Evolutionary conservation across 2,888 invertebrate genomes (phyloP).

Genomic region (Lycocerus yunnanus): DNA sequence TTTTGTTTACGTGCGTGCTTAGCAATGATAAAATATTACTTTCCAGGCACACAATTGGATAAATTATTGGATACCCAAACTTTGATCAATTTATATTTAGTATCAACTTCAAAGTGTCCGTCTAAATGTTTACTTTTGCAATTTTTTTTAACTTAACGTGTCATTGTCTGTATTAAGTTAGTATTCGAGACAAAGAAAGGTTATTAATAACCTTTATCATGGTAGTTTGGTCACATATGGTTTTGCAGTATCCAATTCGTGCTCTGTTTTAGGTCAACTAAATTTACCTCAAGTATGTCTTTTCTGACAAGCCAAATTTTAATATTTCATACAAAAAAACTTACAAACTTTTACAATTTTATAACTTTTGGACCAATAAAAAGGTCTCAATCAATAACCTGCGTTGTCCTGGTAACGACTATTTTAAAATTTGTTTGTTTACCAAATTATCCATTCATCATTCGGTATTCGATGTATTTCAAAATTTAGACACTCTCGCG

Average conservation of each 20-base stretch:
- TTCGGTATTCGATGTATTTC: no score
- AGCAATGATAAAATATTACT: background rate
- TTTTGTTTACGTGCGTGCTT: background rate
- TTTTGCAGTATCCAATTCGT: slow-evolving; percentile 15
- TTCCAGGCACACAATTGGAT: background rate
- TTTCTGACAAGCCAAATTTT: background rate
- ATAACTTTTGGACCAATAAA: background rate
- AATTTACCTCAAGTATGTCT: background rate
- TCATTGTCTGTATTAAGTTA: slow-evolving; percentile 21
- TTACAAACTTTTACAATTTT: background rate
- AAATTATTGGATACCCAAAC: background rate
- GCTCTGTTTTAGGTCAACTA: slow-evolving; percentile 20
- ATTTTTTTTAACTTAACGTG: slow-evolving; percentile 3
- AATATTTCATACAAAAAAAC: background rate
- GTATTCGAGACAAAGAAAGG: slow-evolving; percentile 23
- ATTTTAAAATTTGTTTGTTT: background rate
- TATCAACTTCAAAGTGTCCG: background rate
- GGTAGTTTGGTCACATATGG: slow-evolving; percentile 22
- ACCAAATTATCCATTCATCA: background rate
- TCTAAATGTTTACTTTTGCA: background rate
- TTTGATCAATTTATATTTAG: background rate
- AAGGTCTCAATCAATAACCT: background rate
- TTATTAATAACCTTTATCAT: slow-evolving; percentile 25
- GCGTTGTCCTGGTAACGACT: background rate
- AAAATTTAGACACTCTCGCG: no score